A percentile compares a stretch with the other conserved stretches of the same genome.
These are phyloP conservation scores for Notothenia rossii DNA, from an alignment of 2,113 vertebrate genomes.

Conservation along the genomic window DNA sequence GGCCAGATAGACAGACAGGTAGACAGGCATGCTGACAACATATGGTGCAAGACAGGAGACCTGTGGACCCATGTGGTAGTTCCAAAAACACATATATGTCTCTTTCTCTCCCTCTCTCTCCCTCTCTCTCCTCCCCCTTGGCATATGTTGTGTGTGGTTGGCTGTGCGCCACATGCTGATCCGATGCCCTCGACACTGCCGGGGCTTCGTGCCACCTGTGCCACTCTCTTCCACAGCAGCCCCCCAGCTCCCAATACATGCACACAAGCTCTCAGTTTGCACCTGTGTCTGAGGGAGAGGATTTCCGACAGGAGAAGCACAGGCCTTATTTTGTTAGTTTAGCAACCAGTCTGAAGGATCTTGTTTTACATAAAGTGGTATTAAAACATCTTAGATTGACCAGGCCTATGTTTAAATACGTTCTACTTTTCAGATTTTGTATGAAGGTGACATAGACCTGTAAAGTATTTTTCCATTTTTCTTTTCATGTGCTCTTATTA, in stretches of 20 bases:
- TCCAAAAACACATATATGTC: conserved; percentile 60
- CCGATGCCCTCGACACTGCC: conserved; percentile 76
- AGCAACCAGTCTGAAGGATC: conserved; percentile 37
- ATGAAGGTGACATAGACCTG: neutral
- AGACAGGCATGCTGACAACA: conserved; percentile 72
- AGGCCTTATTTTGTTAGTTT: conserved; percentile 62
- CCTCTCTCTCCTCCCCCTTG: conserved; percentile 56
- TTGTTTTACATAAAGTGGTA: conserved; percentile 28
- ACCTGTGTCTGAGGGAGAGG: conserved; percentile 69
- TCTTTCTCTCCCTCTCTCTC: conserved; percentile 14
- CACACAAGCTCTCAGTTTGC: conserved; percentile 54
- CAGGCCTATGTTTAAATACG: neutral
- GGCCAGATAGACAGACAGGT: conserved; percentile 53
- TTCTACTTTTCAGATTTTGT: neutral
- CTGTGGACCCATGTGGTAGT: conserved; percentile 76
- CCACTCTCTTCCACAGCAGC: conserved; percentile 70
- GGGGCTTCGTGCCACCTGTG: conserved; percentile 83
- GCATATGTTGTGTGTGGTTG: conserved; percentile 83
- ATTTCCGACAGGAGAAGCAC: conserved; percentile 45
- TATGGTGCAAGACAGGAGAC: conserved; percentile 76
- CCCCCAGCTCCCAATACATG: conserved; percentile 26
- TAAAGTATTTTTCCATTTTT: neutral
- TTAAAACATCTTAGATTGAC: conserved; percentile 33
- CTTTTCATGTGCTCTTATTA: neutral
- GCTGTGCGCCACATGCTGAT: conserved; percentile 83